Evolutionary conservation across 2,797 vertebrate species (phyloP).

Genomic region (Myotis myotis): DNA sequence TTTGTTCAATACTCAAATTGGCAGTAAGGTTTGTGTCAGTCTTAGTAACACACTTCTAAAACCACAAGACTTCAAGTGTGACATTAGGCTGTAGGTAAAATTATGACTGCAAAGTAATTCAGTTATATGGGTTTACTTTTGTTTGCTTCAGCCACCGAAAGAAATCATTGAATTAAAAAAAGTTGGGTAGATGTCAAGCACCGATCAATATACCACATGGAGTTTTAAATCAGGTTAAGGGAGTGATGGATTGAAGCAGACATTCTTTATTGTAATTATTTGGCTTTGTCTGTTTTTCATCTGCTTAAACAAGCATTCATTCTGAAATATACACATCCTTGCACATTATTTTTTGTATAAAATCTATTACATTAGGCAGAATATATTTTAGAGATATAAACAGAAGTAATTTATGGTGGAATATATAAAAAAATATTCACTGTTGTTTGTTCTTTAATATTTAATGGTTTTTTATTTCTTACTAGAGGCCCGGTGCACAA

Average conservation of each 20-base stretch:
- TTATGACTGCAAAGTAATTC: slow-evolving; percentile 48
- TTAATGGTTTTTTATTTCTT: neutral
- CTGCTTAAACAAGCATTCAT: slow-evolving; percentile 50
- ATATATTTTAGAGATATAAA: neutral
- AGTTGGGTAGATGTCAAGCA: slow-evolving; percentile 45
- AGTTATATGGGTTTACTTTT: slow-evolving; percentile 30
- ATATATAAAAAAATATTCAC: neutral
- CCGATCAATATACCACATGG: slow-evolving; percentile 47
- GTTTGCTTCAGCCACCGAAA: slow-evolving; percentile 27
- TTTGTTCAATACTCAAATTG: slow-evolving; percentile 15
- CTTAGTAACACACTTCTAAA: slow-evolving; percentile 26
- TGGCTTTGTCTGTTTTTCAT: slow-evolving; percentile 22
- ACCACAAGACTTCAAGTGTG: neutral
- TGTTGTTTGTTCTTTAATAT: neutral
- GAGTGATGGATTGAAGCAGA: slow-evolving; percentile 12
- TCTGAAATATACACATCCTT: slow-evolving; percentile 6
- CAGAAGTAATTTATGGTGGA: neutral
- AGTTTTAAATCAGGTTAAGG: slow-evolving; percentile 53
- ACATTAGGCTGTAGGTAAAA: slow-evolving; percentile 29
- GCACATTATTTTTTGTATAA: slow-evolving; percentile 11
- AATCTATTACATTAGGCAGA: neutral
- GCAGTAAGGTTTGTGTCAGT: neutral
- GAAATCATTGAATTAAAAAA: slow-evolving; percentile 64
- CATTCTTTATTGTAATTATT: neutral
- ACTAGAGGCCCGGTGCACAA: no score